phyloP scores from a whole-genome alignment of 2,888 invertebrate species.

The Lasioglossum oenotherae region DNA sequence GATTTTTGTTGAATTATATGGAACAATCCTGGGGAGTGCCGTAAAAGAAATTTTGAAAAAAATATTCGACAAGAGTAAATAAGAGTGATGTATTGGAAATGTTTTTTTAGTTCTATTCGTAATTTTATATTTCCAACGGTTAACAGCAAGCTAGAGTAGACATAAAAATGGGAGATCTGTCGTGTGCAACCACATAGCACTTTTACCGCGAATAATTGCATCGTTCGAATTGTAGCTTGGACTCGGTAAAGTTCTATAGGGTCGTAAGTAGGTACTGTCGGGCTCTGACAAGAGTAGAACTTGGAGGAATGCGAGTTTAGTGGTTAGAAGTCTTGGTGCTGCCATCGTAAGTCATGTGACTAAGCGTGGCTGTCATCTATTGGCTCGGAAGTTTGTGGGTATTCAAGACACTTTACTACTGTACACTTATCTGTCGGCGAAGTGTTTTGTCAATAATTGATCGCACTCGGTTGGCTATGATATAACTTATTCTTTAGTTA shows the following conservation, averaged over 20 bases:
- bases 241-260: not conserved
- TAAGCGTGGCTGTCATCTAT: constrained; percentile 9
- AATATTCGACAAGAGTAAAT: too few species aligned
- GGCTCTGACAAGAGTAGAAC: not conserved
- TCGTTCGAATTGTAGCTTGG: not conserved
- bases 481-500: not conserved
- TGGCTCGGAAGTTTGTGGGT: not conserved
- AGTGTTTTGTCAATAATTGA: constrained; percentile 5
- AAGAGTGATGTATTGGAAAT: too few species aligned
- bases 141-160: too few species aligned
- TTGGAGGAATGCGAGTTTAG: constrained; percentile 15
- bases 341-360: constrained; percentile 4
- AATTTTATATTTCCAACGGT: too few species aligned
- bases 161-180: too few species aligned
- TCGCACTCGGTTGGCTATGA: not conserved
- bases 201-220: not conserved
- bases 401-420: not conserved
- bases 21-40: too few species aligned
- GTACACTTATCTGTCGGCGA: not conserved
- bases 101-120: too few species aligned
- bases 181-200: too few species aligned
- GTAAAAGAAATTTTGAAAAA: too few species aligned
- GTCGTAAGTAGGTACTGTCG: not conserved
- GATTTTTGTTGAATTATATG: too few species aligned
- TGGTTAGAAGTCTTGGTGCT: not conserved